phyloP scores from a whole-genome alignment of 2,797 vertebrate genomes.

The Cetoscarus ocellatus region DNA sequence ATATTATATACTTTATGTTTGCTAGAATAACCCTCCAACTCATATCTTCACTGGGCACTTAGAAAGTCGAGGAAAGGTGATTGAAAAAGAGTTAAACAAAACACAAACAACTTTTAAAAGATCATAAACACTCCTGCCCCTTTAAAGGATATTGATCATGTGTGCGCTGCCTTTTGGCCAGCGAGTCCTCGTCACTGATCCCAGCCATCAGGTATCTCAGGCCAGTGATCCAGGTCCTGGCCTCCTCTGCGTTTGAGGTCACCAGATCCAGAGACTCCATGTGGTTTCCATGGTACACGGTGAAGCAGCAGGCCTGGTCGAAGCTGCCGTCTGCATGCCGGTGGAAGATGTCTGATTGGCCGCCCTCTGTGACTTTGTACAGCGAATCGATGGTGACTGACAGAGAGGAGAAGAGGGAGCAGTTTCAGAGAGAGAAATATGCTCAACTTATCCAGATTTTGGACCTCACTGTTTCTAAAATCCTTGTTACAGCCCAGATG shows the following conservation, averaged over 20 bases:
- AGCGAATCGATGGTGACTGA: slow-evolving; percentile 98
- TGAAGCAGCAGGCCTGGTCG: slow-evolving; percentile 95
- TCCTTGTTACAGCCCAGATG: too few relatives aligned
- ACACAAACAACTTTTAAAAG: too few relatives aligned
- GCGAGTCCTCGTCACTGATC: slow-evolving; percentile 97
- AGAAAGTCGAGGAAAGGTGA: too few relatives aligned
- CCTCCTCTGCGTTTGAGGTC: slow-evolving; percentile 95
- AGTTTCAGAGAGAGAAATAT: slow-evolving; percentile 3
- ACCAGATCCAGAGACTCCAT: slow-evolving; percentile 97
- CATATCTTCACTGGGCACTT: too few relatives aligned
- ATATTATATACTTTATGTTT: too few relatives aligned
- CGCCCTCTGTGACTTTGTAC: slow-evolving; percentile 96
- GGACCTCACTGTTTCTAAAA: too few relatives aligned
- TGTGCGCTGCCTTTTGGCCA: slow-evolving; percentile 93
- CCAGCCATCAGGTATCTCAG: slow-evolving; percentile 97
- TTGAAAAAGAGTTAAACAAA: too few relatives aligned
- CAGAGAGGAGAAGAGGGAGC: slow-evolving; percentile 4
- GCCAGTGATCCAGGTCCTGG: slow-evolving; percentile 97
- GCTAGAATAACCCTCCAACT: too few relatives aligned
- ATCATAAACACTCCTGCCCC: background rate
- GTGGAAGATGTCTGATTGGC: slow-evolving; percentile 95
- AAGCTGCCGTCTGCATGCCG: slow-evolving; percentile 93
- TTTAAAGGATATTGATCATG: slow-evolving; percentile 96
- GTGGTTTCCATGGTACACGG: slow-evolving; percentile 96
- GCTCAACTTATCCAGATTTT: background rate